phyloP scores from a whole-genome alignment of 2,113 vertebrate genomes.

The Oryzias melastigma region DNA sequence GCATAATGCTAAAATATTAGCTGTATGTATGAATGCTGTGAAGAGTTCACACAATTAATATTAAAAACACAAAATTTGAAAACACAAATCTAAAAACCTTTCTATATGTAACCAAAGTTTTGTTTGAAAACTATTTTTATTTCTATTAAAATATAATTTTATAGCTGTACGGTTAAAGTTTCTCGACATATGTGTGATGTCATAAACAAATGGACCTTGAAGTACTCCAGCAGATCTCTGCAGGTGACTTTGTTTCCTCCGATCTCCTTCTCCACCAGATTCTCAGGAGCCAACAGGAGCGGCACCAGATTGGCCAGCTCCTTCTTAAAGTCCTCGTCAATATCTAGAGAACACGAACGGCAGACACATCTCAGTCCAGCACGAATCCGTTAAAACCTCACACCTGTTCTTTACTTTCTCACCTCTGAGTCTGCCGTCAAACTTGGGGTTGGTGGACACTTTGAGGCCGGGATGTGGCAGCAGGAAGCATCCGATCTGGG shows the following conservation, averaged over 20 bases:
- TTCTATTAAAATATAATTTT: too few relatives aligned
- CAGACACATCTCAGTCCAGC: neutral
- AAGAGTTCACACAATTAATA: neutral
- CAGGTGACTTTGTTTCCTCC: slow-evolving; percentile 94
- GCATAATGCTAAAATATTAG: too few relatives aligned
- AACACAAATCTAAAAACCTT: too few relatives aligned
- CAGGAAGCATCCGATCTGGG: slow-evolving; percentile 85
- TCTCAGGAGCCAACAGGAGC: slow-evolving; percentile 87
- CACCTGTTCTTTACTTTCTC: neutral
- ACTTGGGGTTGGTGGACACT: slow-evolving; percentile 87
- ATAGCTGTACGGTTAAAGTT: too few relatives aligned
- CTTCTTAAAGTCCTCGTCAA: slow-evolving; percentile 89
- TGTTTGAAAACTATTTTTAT: too few relatives aligned
- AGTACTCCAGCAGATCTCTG: slow-evolving; percentile 95
- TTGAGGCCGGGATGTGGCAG: slow-evolving; percentile 89
- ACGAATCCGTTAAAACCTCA: rapidly evolving
- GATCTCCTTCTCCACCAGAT: slow-evolving; percentile 93
- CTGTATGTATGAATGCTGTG: too few relatives aligned
- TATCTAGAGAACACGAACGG: slow-evolving; percentile 75
- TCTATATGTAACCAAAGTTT: too few relatives aligned
- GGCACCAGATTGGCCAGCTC: slow-evolving; percentile 85
- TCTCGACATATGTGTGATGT: too few relatives aligned
- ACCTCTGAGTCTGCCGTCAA: slow-evolving; percentile 85
- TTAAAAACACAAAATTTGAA: too few relatives aligned
- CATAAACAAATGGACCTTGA: slow-evolving; percentile 80